Evolutionary conservation across 2,113 vertebrate genomes (phyloP).

Genomic region (Lamprotornis superbus): DNA sequence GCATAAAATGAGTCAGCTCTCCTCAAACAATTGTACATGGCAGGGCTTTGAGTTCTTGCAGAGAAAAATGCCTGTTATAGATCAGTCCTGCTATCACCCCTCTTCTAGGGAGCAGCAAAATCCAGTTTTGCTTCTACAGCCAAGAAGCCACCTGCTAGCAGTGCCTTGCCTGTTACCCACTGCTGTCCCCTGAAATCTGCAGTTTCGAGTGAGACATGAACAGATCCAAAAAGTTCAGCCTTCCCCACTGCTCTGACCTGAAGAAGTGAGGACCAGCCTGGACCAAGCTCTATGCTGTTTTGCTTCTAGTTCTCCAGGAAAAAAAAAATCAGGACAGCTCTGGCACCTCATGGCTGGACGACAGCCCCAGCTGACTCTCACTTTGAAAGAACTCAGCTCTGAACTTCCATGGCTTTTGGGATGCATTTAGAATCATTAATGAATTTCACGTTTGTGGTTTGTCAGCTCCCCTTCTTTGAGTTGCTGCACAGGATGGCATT

Average conservation of each 20-base stretch:
- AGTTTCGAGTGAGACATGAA: background rate
- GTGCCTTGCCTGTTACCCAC: background rate
- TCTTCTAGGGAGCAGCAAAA: background rate
- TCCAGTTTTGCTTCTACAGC: background rate
- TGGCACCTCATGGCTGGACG: background rate
- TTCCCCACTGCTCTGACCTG: background rate
- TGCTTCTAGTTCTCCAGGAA: background rate
- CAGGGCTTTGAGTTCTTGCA: background rate
- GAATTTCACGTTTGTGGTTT: background rate
- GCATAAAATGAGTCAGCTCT: background rate
- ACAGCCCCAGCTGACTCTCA: rapidly evolving
- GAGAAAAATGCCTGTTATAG: background rate
- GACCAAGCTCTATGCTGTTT: background rate
- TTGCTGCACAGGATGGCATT: background rate
- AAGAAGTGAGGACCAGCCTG: background rate
- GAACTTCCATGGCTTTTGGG: background rate
- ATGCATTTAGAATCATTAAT: background rate
- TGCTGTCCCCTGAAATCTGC: background rate
- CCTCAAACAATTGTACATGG: background rate
- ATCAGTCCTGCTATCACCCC: background rate
- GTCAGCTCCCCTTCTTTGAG: background rate
- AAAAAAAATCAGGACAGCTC: background rate
- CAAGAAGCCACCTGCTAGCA: background rate
- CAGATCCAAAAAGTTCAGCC: background rate
- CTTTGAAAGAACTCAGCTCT: background rate